Percentiles rank a stretch among this genome's conserved stretches.
These are phyloP conservation scores for Rhineura floridana DNA, from an alignment of 2,113 vertebrate genomes.

Conservation along the genomic window DNA sequence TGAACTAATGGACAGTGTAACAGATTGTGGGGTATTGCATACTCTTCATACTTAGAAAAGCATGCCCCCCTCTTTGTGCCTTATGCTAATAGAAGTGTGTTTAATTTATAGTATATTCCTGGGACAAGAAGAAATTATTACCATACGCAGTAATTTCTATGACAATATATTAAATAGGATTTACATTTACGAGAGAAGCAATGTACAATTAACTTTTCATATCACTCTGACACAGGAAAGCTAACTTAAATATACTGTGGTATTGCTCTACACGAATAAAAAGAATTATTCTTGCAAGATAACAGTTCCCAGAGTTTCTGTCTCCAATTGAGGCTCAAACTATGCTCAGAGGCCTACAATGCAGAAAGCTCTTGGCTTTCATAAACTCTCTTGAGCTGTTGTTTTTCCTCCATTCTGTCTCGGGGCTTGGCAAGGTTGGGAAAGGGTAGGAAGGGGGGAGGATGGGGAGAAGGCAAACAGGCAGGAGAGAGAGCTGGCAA, in stretches of 20 bases:
- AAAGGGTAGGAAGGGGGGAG: too few species aligned
- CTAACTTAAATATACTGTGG: slow-evolving; percentile 49
- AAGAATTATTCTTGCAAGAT: slow-evolving; percentile 57
- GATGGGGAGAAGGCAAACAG: too few species aligned
- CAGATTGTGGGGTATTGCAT: slow-evolving; percentile 46
- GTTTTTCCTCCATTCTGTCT: too few species aligned
- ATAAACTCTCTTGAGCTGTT: too few species aligned
- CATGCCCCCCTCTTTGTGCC: slow-evolving; percentile 37
- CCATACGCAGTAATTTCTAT: not conserved
- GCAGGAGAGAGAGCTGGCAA: too few species aligned
- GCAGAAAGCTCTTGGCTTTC: too few species aligned
- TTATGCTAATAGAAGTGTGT: slow-evolving; percentile 49
- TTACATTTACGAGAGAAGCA: slow-evolving; percentile 38
- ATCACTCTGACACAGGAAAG: slow-evolving; percentile 55
- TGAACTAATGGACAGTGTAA: slow-evolving; percentile 62
- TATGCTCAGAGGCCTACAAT: too few species aligned
- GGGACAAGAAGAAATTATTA: not conserved
- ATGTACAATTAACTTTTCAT: slow-evolving; percentile 48
- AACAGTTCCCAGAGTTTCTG: slow-evolving; percentile 8
- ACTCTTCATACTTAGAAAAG: not conserved
- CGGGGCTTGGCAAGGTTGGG: too few species aligned
- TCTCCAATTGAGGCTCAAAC: too few species aligned
- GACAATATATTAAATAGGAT: slow-evolving; percentile 42
- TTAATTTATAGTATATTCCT: slow-evolving; percentile 37
- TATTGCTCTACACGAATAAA: slow-evolving; percentile 62